These are phyloP conservation scores for Mimas tiliae DNA, from an alignment of 2,888 invertebrate species.

Conservation along the genomic window DNA sequence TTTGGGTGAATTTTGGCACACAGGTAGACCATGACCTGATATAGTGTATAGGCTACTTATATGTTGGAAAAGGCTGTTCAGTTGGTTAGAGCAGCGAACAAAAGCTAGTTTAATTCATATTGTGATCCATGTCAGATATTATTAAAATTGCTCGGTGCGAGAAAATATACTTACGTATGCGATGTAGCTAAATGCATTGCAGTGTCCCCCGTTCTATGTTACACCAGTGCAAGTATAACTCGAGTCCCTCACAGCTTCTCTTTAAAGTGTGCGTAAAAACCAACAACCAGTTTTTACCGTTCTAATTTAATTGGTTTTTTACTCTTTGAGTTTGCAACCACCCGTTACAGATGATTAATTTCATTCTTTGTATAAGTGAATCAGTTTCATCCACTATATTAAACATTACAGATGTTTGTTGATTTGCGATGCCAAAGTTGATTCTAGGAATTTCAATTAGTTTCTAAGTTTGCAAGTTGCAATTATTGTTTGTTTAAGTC, in stretches of 20 bases:
- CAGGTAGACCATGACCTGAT: no score
- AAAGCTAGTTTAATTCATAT: no score
- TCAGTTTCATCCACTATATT: constrained; percentile 11
- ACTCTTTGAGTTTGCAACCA: background rate
- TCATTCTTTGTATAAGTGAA: constrained; percentile 1
- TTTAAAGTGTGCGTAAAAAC: constrained; percentile 25
- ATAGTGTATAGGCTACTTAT: no score
- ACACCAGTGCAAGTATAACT: constrained; percentile 17
- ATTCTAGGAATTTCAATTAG: no score
- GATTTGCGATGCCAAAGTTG: no score
- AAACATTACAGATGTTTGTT: background rate
- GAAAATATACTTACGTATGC: constrained; percentile 7
- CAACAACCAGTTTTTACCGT: constrained; percentile 13
- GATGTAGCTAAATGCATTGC: constrained; percentile 17
- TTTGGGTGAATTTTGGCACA: no score
- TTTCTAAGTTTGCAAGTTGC: no score
- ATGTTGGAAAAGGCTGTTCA: no score
- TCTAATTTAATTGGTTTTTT: constrained; percentile 23
- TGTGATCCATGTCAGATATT: no score
- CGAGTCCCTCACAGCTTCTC: constrained; percentile 11
- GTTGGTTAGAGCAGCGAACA: no score
- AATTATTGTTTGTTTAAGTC: no score
- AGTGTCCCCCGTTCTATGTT: constrained; percentile 18
- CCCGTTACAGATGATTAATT: constrained; percentile 2
- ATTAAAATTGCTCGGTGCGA: background rate